Percentiles rank a stretch among this genome's conserved stretches.
These are phyloP conservation scores for Zapornia atra DNA, from an alignment of 2,113 vertebrate species.

Conservation along the genomic window DNA sequence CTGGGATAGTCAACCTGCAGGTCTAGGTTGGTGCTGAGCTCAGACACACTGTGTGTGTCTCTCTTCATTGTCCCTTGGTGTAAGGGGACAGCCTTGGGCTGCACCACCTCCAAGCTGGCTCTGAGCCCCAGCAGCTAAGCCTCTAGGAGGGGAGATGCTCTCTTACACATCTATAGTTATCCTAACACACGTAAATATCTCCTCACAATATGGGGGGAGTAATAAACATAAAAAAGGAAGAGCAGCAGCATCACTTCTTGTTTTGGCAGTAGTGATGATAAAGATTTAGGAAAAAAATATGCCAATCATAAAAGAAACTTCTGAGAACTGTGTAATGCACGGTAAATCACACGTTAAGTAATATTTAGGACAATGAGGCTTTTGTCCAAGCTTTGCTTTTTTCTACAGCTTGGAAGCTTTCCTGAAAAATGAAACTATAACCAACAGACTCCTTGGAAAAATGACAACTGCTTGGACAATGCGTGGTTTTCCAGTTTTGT, in stretches of 20 bases:
- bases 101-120: background rate
- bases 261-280: background rate
- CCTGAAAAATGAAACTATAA: background rate
- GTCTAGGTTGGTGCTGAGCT: background rate
- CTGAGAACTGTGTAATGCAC: background rate
- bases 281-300: background rate
- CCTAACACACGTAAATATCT: background rate
- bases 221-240: background rate
- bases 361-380: background rate
- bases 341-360: background rate
- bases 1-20: background rate
- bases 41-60: background rate
- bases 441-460: background rate
- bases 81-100: background rate
- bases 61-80: rapidly evolving
- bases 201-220: background rate
- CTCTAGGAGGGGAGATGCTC: background rate
- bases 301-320: background rate
- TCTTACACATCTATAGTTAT: background rate
- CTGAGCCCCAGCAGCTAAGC: background rate
- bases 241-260: background rate
- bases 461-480: background rate
- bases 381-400: background rate
- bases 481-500: background rate
- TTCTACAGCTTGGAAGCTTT: background rate